phyloP scores from a whole-genome alignment of 2,888 invertebrate species.

The Torymus texanus region DNA sequence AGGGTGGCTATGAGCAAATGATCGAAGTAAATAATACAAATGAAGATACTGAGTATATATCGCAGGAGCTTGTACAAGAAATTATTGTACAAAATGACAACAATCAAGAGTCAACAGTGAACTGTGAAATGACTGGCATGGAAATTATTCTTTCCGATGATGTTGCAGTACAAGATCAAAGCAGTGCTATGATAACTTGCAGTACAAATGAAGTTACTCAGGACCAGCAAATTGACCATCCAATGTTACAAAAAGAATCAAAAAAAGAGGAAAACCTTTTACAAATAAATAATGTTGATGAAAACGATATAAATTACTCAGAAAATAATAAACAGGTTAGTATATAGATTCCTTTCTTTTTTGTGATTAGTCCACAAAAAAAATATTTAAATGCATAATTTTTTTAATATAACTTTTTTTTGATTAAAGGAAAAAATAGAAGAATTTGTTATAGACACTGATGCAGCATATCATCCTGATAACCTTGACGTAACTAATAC shows the following conservation, averaged over 20 bases:
- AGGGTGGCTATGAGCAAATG: constrained; percentile 49
- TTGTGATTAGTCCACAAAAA: not conserved
- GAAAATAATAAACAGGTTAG: constrained; percentile 46
- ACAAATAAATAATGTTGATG: constrained; percentile 37
- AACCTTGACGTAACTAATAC: constrained; percentile 27
- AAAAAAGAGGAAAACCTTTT: constrained; percentile 33
- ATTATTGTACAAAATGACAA: constrained; percentile 48
- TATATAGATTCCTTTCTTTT: no score
- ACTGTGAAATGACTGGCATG: constrained; percentile 45
- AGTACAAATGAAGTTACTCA: constrained; percentile 25
- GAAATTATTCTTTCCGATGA: constrained; percentile 51
- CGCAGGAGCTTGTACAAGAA: constrained; percentile 48
- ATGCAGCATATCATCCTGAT: constrained; percentile 31
- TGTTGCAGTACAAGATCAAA: constrained; percentile 43
- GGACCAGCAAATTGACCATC: constrained; percentile 41
- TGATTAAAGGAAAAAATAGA: constrained; percentile 36
- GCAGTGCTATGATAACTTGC: constrained; percentile 25
- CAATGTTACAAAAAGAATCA: constrained; percentile 26
- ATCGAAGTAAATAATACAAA: constrained; percentile 38
- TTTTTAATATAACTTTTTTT: not conserved
- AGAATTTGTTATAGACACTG: constrained; percentile 33
- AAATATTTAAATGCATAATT: not conserved
- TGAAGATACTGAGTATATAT: constrained; percentile 35
- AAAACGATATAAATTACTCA: constrained; percentile 17
- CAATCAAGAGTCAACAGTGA: constrained; percentile 33